Base-by-base conservation (phyloP, 2,797 vertebrate genomes). In the Siniperca scherzeri region DNA sequence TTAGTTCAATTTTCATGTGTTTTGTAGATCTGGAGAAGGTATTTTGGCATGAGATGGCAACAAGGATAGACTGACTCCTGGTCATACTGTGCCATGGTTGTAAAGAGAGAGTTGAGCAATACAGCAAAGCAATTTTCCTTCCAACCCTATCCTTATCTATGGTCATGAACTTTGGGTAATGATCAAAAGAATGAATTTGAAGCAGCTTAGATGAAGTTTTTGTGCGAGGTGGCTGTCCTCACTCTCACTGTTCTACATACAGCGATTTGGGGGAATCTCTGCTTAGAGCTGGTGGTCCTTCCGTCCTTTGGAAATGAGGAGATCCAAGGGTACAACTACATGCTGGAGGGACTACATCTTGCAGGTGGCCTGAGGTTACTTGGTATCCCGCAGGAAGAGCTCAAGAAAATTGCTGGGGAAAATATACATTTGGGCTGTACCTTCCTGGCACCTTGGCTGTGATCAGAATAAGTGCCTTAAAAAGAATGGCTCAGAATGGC, bases 321-420 rank as follows among this genome's bases (percentile, higher is more conserved):
- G 48, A 72, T 64, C n/a, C 61, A 75, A 52, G 27, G 71, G 48
- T 67, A 6, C 1, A 44, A 17, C n/a, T 46, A 17, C 56, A 33
- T 71, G 56, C 56, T 59, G 27, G 11, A 46, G 52, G 44, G 17
- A 56, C 11, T 11, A 1, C 17, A 42, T 70, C 4, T 77, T 67
- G 13, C 11, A 74, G 73, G 14, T 66, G 50, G n/a, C n/a, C 40
- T 44, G 19, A 50, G 19, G 67, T 65, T 69, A 9, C 22, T 70
- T 46, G 9, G n/a, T 55, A n/a, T 40, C 50, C 5, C 55, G 10
- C 21, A 75, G 61, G 22, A 40, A 22, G 46, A 70, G 25, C 42
- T 81, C 4, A 44, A 44, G 5, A 25, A 72, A 44, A 42, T 72
- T 19, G 46, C 17, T 64, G 14, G 33, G 3, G 38, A 2, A 75